A percentile compares a stretch with the other conserved stretches of the same genome.
These are phyloP conservation scores for Gnathonemus longibarbis DNA, from an alignment of 2,113 vertebrate species.

Conservation along the genomic window DNA sequence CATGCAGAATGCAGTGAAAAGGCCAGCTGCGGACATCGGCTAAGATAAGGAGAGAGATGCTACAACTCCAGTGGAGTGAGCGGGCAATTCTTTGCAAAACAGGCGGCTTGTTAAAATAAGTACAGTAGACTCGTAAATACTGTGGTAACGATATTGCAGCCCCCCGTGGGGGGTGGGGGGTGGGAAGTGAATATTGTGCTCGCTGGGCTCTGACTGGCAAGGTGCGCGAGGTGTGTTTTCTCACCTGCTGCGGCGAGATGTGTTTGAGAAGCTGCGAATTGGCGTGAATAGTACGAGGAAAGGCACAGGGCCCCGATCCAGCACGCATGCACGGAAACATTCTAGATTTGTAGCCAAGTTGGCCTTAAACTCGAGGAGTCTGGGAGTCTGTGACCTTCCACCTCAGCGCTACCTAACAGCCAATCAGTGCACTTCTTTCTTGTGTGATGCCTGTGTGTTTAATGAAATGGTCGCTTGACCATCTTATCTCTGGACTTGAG, in stretches of 20 bases:
- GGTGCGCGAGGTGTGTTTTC: not conserved
- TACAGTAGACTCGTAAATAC: not conserved
- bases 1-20: not conserved
- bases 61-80: not conserved
- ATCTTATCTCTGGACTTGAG: slow-evolving; percentile 29
- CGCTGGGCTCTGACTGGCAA: not conserved
- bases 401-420: slow-evolving; percentile 31
- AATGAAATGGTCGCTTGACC: slow-evolving; percentile 32
- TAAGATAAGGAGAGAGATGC: not conserved
- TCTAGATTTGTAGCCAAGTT: not conserved
- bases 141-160: not conserved
- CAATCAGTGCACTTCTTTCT: slow-evolving; percentile 31
- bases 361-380: not conserved
- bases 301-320: not conserved
- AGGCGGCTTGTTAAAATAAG: not conserved
- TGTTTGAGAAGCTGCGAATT: slow-evolving; percentile 13
- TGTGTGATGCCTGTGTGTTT: slow-evolving; percentile 30
- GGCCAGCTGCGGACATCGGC: not conserved
- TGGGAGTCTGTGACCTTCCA: not conserved
- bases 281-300: not conserved
- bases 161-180: not conserved
- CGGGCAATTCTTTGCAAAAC: not conserved
- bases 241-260: not conserved
- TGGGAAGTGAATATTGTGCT: not conserved
- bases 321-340: not conserved